Evolutionary conservation across 2,888 invertebrate species (phyloP), one percentile per base, ranked within the genome.

Genomic region (Tenthredo scrophulariae): DNA sequence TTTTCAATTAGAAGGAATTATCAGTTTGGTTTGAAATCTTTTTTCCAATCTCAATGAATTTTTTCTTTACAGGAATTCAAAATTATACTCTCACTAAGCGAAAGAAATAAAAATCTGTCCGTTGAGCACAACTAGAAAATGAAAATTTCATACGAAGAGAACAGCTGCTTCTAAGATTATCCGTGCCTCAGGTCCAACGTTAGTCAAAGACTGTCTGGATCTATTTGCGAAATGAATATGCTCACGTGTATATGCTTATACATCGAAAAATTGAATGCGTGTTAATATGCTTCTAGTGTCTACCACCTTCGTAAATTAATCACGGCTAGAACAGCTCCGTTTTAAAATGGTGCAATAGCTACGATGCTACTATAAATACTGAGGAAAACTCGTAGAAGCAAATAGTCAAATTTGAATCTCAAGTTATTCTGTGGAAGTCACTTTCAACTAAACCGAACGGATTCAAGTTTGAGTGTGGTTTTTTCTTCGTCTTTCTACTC

Each of bases 161-260:
- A 74, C 72, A 74, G 72, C 43, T 74, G 72, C 72, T 74, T 40
- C 72, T 43, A 74, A 74, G 72, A 74, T 74, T 74, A 43, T 43
- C 22, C 72, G 43, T 13, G 43, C 77, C 46, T 46, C 15, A 13
- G 46, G 46, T 46, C 10, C 74, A 46, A 15, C n/a, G 77, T 54
- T 77, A 74, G 37, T 54, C 15, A 77, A 77, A 77, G 77, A 29
- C 54, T 77, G 77, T 50, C 77, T 77, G 33, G 77, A 54, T 77
- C 50, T 77, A 77, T 77, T 77, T 77, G 33, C 54, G 77, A 77
- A 50, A 77, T 77, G 15, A 29, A 26, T 43, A 74, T 43, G 22
- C n/a, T 33, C 13, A 67, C 26, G n/a, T 74, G n/a, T 43, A 40
- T 43, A 40, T 1, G 37, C n/a, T 70, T n/a, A 62, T 62, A 54